Conservation (phyloP, 1,140 invertebrate species). For the Euwallacea fornicatus region DNA sequence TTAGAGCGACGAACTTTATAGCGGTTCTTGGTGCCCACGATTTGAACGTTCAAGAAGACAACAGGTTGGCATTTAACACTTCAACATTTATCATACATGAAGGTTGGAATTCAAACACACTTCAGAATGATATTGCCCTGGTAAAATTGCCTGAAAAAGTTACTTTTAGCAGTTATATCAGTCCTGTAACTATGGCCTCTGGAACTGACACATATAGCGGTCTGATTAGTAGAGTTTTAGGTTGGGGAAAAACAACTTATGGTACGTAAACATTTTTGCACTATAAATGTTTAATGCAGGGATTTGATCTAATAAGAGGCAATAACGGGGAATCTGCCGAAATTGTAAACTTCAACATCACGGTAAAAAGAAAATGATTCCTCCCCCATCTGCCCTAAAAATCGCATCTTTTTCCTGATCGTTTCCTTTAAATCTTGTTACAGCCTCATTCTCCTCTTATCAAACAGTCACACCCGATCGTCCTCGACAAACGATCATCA, state of each 20-base stretch:
- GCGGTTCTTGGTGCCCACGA: constrained; percentile 31
- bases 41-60: constrained; percentile 5
- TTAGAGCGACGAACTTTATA: constrained; percentile 20
- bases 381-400: no score
- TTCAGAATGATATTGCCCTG: constrained; percentile 37
- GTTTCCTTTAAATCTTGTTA: no score
- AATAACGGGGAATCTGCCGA: no score
- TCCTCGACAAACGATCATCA: no score
- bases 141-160: constrained; percentile 31
- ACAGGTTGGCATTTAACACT: constrained; percentile 1
- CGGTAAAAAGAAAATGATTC: no score
- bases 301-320: no score
- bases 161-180: constrained; percentile 23
- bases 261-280: not conserved
- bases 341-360: no score
- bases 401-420: no score
- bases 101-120: constrained; percentile 6
- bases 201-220: constrained; percentile 24
- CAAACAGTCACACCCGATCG: no score
- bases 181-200: constrained; percentile 11
- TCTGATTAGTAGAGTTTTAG: constrained; percentile 13
- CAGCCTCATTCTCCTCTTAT: no score
- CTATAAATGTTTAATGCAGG: no score
- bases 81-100: constrained; percentile 23
- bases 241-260: constrained; percentile 33